Evolutionary conservation across 1,140 invertebrate species (phyloP), one percentile per base, ranked within the genome.

Genomic region (Hydropsyche tenuis): DNA sequence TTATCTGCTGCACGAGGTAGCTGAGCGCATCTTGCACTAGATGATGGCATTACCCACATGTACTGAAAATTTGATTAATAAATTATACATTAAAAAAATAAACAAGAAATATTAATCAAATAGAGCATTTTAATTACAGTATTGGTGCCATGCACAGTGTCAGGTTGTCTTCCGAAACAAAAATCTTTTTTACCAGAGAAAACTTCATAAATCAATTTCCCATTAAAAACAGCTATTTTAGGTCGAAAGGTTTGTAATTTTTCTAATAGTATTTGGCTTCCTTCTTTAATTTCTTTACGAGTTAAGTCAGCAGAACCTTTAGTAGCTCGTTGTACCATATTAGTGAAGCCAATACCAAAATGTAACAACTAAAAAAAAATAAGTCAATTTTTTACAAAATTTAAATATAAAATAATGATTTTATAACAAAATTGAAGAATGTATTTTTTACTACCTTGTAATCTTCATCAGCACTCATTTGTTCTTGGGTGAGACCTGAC

Each of bases 41-140:
- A 98, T 45, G 96, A 98, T 73, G 97, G 96, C 96, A 98, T 98
- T 80, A 98, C 96, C 94, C 95, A 99, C 87, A 98, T 95, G 82
- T 96, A 93, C 96, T 98, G 88, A 45, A 86, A 87, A 73, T 78
- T 65, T 80, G 80, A 78, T 74, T 75, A 48, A 68, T 68, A 65
- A 2, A 42, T 42, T 74, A 23, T 25, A 74, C 14, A 46, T 14
- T n/a, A 9, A 1, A 62, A 20, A 51, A 69, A 27, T 20, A 22
- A 3, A 30, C 23, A 18, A 65, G 16, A 65, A 45, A 74, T 65
- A 30, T 51, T 62, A 56, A 75, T 25, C 6, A n/a, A 16, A 22
- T n/a, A 25, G 27, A 4, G 45, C 12, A 18, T 14, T 43, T 46
- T 12, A 69, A 86, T 93, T 88, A 98, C 95, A 73, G 96, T 97